phyloP scores from a whole-genome alignment of 2,113 vertebrate genomes.

The Dasyurus viverrinus region DNA sequence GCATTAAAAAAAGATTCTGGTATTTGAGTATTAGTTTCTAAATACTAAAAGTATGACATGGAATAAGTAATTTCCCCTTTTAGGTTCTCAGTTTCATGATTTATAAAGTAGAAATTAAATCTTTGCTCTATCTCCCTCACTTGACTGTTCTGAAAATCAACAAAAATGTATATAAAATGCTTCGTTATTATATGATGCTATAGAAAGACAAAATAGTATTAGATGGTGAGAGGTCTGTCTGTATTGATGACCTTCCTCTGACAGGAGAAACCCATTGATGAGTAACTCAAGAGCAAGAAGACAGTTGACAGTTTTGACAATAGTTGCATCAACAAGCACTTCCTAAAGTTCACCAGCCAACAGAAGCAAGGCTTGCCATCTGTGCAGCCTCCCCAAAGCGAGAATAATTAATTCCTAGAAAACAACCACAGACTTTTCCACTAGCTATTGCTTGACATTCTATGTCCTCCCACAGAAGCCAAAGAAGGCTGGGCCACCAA shows the following conservation, averaged over 20 bases:
- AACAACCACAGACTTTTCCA: conserved; percentile 33
- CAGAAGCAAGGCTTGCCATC: conserved; percentile 22
- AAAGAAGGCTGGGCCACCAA: neutral
- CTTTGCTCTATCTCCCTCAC: neutral
- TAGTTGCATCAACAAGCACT: neutral
- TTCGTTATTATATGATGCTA: neutral
- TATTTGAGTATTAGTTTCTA: neutral
- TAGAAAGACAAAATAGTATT: neutral
- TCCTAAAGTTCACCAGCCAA: conserved; percentile 29
- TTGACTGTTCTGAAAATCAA: neutral
- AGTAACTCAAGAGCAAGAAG: neutral
- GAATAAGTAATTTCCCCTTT: neutral
- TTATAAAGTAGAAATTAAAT: neutral
- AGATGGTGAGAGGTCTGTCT: neutral
- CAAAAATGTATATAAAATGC: neutral
- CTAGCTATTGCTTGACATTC: neutral
- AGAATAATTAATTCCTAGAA: conserved; percentile 21
- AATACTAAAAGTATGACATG: neutral
- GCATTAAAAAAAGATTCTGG: neutral
- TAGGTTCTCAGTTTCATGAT: neutral
- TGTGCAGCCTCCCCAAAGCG: conserved; percentile 61
- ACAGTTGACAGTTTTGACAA: conserved; percentile 2
- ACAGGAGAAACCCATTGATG: conserved; percentile 18
- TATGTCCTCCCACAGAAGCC: neutral
- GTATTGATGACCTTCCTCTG: neutral